Percentiles rank a stretch among this genome's conserved stretches.
Evolutionary conservation across 2,113 vertebrate species (phyloP).

Genomic region (Lates calcarifer): DNA sequence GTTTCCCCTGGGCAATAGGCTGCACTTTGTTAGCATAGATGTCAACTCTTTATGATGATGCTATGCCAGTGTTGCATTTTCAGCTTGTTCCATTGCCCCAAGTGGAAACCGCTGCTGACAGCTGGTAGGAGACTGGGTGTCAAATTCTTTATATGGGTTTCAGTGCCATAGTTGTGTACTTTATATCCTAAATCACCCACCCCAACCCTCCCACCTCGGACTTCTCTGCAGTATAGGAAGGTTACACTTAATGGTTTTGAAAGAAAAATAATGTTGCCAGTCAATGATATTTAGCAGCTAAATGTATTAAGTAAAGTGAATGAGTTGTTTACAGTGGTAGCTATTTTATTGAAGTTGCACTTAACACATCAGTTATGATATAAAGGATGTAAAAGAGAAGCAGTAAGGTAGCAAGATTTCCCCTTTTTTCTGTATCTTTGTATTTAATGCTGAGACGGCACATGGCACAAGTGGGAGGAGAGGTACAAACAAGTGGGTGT

Average conservation of each 20-base stretch:
- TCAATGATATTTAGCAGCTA: not conserved
- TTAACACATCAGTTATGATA: no score
- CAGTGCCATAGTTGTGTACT: not conserved
- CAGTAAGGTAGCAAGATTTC: no score
- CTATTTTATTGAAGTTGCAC: no score
- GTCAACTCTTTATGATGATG: not conserved
- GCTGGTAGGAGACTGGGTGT: not conserved
- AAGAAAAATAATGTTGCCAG: not conserved
- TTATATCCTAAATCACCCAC: not conserved
- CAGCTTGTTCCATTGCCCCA: not conserved
- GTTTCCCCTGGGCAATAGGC: not conserved
- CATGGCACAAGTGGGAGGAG: conserved; percentile 1
- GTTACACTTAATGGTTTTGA: not conserved
- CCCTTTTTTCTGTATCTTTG: not conserved
- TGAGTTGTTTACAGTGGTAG: not conserved
- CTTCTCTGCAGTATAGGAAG: not conserved
- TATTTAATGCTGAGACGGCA: not conserved
- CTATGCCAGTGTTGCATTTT: not conserved
- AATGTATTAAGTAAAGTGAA: not conserved
- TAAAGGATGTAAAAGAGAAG: no score
- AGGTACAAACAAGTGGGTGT: conserved; percentile 12
- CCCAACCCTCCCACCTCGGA: not conserved
- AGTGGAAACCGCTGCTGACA: conserved; percentile 7
- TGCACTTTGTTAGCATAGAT: not conserved
- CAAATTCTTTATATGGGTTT: not conserved